Evolutionary conservation across 2,797 vertebrate genomes (phyloP).

Genomic region (Miichthys miiuy): DNA sequence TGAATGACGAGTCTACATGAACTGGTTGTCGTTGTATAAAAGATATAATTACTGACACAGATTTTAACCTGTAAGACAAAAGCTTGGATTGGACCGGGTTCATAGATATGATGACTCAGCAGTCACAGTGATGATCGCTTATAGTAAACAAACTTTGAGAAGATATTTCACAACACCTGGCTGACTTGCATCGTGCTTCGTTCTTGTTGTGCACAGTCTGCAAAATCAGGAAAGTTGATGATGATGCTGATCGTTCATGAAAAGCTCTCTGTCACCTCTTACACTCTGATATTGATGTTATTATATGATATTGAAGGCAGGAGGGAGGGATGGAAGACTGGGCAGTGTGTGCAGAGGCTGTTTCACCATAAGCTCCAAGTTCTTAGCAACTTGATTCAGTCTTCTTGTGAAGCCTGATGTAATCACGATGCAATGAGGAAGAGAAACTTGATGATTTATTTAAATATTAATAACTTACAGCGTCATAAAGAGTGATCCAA

Average conservation of each 20-base stretch:
- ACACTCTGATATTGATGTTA: conserved; percentile 12
- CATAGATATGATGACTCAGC: conserved; percentile 4
- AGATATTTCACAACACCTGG: conserved; percentile 14
- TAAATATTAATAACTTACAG: too few relatives aligned
- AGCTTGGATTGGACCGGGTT: background rate
- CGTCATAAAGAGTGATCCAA: too few relatives aligned
- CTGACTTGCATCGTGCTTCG: background rate
- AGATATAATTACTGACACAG: background rate
- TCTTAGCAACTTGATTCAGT: too few relatives aligned
- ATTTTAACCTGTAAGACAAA: background rate
- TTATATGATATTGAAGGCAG: conserved; percentile 29
- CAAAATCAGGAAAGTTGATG: conserved; percentile 35
- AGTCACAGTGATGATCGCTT: background rate
- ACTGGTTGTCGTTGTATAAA: background rate
- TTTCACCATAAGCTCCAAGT: too few relatives aligned
- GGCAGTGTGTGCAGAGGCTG: background rate
- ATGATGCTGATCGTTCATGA: conserved; percentile 21
- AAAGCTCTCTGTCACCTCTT: background rate
- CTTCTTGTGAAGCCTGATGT: too few relatives aligned
- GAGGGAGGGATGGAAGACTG: conserved; percentile 11
- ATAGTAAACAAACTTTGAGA: background rate
- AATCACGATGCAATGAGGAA: too few relatives aligned
- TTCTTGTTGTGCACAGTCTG: conserved; percentile 19
- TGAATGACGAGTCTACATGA: too few relatives aligned
- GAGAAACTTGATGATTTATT: too few relatives aligned